Evolutionary conservation across 2,797 vertebrate species (phyloP), one percentile per base, ranked within the genome.

Genomic region (Ctenochaetus hawaiiensis): DNA sequence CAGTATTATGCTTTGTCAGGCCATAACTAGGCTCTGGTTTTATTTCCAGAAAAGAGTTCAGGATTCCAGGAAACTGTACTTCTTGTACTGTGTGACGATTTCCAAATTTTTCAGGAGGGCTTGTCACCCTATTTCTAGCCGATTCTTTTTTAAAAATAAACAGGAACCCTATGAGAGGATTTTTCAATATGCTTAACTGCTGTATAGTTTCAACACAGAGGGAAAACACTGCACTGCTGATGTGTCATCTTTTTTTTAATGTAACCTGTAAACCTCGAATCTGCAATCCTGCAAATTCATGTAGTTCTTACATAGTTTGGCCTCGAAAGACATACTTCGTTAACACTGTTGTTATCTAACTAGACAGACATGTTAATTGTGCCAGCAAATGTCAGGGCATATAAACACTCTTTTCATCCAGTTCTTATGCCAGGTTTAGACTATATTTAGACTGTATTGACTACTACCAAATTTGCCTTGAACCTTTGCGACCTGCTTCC

Each of bases 401-500:
- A 22, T 12, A 26, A 54, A 43, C 11, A 20, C n/a, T 37, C 18
- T 12, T 3, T 6, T 14, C 30, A 56, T 68, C 41, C 7, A 67
- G 2, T 34, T 47, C 6, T 34, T 11, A 43, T 17, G 49, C 9
- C 2, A 1, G 10, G 20, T 22, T 51, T 11, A 51, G 49, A 51
- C 18, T n/a, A 14, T 16, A 45, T 45, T 6, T 59, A 11, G 8
- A 41, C 39, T 59, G 30, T 44, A 12, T 8, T 47, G 23, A 68
- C 43, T 53, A 66, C 26, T 12, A 14, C 20, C 1, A 70, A 69
- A 68, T 67, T 53, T 56, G 13, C 7, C 52, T 51, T 47, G 2
- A 64, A 41, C 59, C 41, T 59, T 56, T 48, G 11, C 72, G 72
- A 65, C 75, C 56, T 1, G 11, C n/a, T 66, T 63, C 6, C 41